Conservation (phyloP, 92 coral and sea anemone species). For the Zoanthus sansibaricus region DNA sequence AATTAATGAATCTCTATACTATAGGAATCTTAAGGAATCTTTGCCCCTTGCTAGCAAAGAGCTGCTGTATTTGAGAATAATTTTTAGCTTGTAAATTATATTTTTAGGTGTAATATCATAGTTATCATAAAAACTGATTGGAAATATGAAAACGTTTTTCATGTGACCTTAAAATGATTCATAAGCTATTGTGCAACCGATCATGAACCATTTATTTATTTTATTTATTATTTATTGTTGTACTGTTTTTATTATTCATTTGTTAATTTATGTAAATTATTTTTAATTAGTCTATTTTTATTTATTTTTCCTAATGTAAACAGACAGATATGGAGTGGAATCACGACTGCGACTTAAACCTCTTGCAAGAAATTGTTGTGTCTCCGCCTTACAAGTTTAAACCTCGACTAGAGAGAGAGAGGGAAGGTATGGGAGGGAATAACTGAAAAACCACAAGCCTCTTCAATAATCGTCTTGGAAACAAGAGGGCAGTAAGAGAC, state of each 20-base stretch:
- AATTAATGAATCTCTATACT: too few species aligned
- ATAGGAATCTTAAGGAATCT: too few species aligned
- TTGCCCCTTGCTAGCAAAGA: too few species aligned
- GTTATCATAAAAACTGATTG: too few species aligned
- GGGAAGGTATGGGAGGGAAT: not conserved
- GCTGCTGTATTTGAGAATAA: too few species aligned
- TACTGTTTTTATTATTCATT: not conserved
- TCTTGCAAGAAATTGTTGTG: not conserved
- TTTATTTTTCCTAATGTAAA: not conserved
- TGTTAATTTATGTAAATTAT: not conserved
- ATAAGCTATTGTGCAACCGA: too few species aligned
- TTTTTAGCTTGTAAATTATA: too few species aligned
- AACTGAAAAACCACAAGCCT: not conserved
- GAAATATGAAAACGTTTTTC: too few species aligned
- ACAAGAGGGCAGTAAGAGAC: constrained; percentile 53
- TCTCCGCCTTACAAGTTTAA: not conserved
- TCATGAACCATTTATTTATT: too few species aligned
- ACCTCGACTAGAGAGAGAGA: not conserved
- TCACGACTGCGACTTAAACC: not conserved
- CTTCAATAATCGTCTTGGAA: not conserved
- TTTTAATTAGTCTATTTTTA: not conserved
- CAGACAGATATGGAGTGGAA: not conserved
- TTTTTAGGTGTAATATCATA: too few species aligned
- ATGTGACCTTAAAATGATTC: too few species aligned
- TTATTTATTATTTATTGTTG: not conserved